These are phyloP conservation scores for Leguminivora glycinivorella DNA, from an alignment of 1,140 invertebrate genomes.

Conservation along the genomic window DNA sequence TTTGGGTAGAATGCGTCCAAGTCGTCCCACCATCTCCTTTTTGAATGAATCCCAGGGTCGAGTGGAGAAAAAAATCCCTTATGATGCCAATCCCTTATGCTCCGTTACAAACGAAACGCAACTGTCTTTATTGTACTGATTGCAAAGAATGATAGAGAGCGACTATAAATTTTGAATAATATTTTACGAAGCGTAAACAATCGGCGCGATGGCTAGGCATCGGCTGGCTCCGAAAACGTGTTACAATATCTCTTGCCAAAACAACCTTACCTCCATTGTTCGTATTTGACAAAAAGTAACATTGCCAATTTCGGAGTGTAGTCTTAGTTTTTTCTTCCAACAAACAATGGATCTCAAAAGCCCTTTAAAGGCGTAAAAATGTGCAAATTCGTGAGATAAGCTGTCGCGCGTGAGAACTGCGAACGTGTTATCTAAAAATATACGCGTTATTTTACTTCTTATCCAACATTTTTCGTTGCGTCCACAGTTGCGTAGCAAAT, in stretches of 20 bases:
- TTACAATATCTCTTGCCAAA: not conserved
- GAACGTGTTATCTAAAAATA: conserved; percentile 3
- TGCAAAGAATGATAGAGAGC: too few species aligned
- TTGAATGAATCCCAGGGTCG: too few species aligned
- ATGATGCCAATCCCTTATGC: too few species aligned
- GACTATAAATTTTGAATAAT: too few species aligned
- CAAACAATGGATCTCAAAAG: not conserved
- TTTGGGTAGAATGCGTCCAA: too few species aligned
- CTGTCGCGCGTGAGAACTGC: not conserved
- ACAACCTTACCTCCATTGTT: not conserved
- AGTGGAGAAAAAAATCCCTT: too few species aligned
- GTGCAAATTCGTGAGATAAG: conserved; percentile 7
- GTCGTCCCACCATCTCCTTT: too few species aligned
- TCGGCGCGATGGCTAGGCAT: not conserved
- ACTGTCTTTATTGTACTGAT: too few species aligned
- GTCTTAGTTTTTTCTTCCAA: not conserved
- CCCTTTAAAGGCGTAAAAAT: conserved; percentile 5
- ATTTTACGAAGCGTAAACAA: too few species aligned
- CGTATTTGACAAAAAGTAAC: not conserved
- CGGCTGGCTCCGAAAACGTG: not conserved
- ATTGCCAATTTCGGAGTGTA: conserved; percentile 1
- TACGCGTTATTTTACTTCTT: not conserved
- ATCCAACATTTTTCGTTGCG: not conserved
- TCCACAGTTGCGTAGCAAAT: not conserved
- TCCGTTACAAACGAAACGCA: too few species aligned